Evolutionary conservation across 2,797 vertebrate species (phyloP), one percentile per base, ranked within the genome.

Genomic region (Syngnathus rostellatus): DNA sequence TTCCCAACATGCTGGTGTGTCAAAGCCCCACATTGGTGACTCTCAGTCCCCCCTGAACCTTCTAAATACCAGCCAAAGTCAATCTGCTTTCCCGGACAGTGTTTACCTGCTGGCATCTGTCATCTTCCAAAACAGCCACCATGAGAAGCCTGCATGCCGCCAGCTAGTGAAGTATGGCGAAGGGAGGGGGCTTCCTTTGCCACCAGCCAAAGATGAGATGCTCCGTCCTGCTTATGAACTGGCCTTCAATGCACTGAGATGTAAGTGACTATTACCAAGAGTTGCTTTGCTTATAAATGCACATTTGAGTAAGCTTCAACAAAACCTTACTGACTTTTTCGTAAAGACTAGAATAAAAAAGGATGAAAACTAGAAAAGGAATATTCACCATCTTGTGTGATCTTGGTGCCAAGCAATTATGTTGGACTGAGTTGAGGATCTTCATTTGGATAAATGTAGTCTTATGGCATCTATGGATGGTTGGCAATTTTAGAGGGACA

Each of bases 191-290:
- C 62, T 83, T 17, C 62, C 68, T 0, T 0, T 74, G 40, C 63
- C 87, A 5, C 63, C 81, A 63, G 74, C 87, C 45, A 86, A 85
- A 77, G 89, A 93, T 51, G 88, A 91, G 57, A 77, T 83, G 17
- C 88, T 81, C 55, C 88, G 69, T 0, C 21, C 61, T 2, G 91
- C 91, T 43, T 95, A 93, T 0, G 89, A 95, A 66, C 71, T 98
- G 65, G 93, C 94, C 46, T 97, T 95, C 89, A 94, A 31, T 69
- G 74, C 94, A 25, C 84, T 98, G 2, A 97, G 94, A 88, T 95
- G 94, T 97, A 86, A 95, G 95, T 92, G 25, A 67, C 21, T 40
- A 19, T 43, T 62, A 5, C 5, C 38, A 21, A 9, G 10, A 57
- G 55, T n/a, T 39, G 23, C 8, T 8, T 40, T 61, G 9, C 14